These are phyloP conservation scores for Sphenopsis melanotis DNA, from an alignment of 2,797 vertebrate species.

Conservation along the genomic window DNA sequence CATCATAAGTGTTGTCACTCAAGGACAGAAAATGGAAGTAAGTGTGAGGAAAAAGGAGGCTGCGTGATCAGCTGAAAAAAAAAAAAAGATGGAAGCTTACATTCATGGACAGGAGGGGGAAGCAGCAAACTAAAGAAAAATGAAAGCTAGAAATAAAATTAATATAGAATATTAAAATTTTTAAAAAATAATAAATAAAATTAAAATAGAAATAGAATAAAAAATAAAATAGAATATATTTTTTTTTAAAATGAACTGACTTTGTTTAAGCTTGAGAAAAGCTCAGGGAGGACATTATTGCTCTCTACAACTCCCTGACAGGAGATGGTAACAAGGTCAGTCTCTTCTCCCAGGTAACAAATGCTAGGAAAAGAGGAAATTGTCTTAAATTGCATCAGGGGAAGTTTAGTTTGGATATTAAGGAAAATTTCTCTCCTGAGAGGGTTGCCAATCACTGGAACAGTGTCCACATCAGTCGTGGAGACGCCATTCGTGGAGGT, in stretches of 20 bases:
- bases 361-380: not conserved
- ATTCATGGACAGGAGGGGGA: not conserved
- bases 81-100: not conserved
- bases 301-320: not conserved
- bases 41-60: not conserved
- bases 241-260: not conserved
- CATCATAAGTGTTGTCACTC: not conserved
- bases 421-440: not conserved
- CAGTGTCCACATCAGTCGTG: not conserved
- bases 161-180: too few species aligned
- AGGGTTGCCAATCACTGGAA: not conserved
- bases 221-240: not conserved
- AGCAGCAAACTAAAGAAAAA: not conserved
- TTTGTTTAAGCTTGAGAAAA: not conserved
- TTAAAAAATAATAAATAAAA: not conserved
- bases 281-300: not conserved
- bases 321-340: not conserved
- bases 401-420: not conserved
- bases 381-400: not conserved
- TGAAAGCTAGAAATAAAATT: not conserved
- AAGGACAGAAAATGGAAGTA: not conserved
- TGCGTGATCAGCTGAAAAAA: not conserved
- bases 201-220: too few species aligned
- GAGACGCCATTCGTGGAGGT: too few species aligned
- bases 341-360: not conserved